Percentiles rank a stretch among this genome's conserved stretches.
Evolutionary conservation across 2,797 vertebrate species (phyloP).

Genomic region (Phylloscopus collybita): DNA sequence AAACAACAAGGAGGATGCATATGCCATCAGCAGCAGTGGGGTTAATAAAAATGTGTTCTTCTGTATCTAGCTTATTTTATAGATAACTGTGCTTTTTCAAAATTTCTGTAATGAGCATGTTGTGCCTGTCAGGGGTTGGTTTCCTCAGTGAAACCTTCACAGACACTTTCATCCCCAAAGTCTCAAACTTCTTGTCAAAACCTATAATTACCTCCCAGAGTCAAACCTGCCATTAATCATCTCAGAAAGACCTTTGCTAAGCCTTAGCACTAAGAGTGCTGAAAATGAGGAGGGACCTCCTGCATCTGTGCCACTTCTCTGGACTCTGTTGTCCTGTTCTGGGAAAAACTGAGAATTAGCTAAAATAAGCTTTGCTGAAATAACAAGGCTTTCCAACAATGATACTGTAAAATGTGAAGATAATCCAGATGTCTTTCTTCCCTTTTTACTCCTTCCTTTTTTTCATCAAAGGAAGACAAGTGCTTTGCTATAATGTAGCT

Average conservation of each 20-base stretch:
- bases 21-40: constrained; percentile 31
- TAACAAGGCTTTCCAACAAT: not conserved
- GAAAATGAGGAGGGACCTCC: constrained; percentile 44
- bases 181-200: constrained; percentile 72
- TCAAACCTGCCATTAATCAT: constrained; percentile 73
- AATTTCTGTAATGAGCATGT: constrained; percentile 73
- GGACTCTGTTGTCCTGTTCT: constrained; percentile 22
- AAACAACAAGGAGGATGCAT: constrained; percentile 16
- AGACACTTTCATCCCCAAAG: constrained; percentile 68
- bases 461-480: not conserved
- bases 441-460: not conserved
- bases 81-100: constrained; percentile 55
- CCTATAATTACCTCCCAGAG: constrained; percentile 68
- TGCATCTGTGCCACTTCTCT: constrained; percentile 14
- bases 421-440: not conserved
- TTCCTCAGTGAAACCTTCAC: constrained; percentile 67
- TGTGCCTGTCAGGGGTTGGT: constrained; percentile 71
- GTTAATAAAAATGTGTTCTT: constrained; percentile 63
- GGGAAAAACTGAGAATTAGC: constrained; percentile 34
- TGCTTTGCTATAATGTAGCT: not conserved
- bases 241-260: constrained; percentile 57
- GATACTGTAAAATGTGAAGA: not conserved
- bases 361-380: constrained; percentile 27
- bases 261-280: constrained; percentile 24
- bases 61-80: constrained; percentile 50